Conservation (phyloP, 2,888 invertebrate genomes). For the Zygogramma bicolorata region DNA sequence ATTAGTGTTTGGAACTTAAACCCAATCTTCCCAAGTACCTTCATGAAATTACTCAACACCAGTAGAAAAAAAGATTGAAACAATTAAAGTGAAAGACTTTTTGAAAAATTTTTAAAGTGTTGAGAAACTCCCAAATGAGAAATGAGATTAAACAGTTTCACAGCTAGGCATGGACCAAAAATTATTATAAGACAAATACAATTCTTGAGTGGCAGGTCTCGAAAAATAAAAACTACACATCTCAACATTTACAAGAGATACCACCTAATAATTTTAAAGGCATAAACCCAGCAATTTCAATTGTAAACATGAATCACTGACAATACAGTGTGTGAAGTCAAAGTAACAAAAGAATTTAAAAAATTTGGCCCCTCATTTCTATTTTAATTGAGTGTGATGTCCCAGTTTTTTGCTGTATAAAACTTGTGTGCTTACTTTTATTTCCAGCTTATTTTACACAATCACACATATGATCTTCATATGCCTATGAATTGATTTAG, state of each 20-base stretch:
- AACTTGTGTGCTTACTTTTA: no score
- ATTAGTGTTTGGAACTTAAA: no score
- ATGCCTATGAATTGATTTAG: no score
- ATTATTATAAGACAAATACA: constrained; percentile 50
- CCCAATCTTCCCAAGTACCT: not conserved
- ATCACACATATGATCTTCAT: no score
- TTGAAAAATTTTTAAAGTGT: not conserved
- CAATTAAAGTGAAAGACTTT: not conserved
- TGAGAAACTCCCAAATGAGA: not conserved
- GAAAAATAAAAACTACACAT: constrained; percentile 45
- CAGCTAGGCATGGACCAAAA: constrained; percentile 54
- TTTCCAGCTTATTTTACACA: no score
- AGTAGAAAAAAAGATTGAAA: not conserved
- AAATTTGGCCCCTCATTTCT: no score
- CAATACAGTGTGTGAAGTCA: no score
- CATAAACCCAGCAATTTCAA: no score
- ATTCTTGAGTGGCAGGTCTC: constrained; percentile 56
- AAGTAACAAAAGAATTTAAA: no score
- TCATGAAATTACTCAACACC: not conserved
- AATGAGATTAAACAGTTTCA: constrained; percentile 37
- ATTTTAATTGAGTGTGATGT: no score
- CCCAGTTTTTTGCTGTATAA: no score
- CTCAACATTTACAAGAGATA: constrained; percentile 25
- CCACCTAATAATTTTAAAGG: not conserved
- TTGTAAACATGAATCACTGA: no score